Evolutionary conservation across 2,797 vertebrate genomes (phyloP).

Genomic region (Rhinoraja longicauda): DNA sequence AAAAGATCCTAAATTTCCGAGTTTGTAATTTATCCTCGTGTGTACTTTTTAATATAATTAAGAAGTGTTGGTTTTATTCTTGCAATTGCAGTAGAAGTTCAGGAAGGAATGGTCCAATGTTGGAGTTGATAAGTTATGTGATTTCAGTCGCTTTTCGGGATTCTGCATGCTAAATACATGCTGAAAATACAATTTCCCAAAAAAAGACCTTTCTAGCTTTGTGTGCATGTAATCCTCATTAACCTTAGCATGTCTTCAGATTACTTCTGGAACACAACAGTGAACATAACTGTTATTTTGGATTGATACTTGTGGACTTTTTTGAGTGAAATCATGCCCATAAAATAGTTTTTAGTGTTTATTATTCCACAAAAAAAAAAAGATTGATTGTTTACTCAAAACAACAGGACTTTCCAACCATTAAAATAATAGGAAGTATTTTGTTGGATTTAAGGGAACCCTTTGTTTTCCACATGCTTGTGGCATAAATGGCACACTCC

Average conservation of each 20-base stretch:
- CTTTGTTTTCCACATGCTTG: not conserved
- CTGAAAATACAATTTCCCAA: not conserved
- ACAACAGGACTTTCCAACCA: not conserved
- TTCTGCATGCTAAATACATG: not conserved
- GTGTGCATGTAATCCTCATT: constrained; percentile 7
- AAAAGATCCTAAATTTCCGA: not conserved
- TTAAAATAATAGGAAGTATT: not conserved
- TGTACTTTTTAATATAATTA: constrained; percentile 32
- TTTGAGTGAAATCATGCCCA: constrained; percentile 31
- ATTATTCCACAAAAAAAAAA: constrained; percentile 7
- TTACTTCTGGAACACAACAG: not conserved
- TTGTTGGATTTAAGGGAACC: not conserved
- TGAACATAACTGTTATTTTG: constrained; percentile 3
- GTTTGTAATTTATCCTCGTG: not conserved
- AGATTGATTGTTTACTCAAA: not conserved
- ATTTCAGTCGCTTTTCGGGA: constrained; percentile 17
- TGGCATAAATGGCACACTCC: constrained; percentile 3
- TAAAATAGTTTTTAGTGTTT: constrained; percentile 3
- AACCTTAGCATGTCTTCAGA: constrained; percentile 23
- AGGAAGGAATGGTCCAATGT: not conserved
- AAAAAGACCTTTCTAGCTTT: constrained; percentile 5
- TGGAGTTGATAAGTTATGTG: constrained; percentile 26
- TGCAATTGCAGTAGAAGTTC: constrained; percentile 12
- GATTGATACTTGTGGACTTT: constrained; percentile 9
- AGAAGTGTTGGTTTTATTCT: constrained; percentile 25